phyloP scores from a whole-genome alignment of 2,113 vertebrate genomes.

The Pelecanus crispus region DNA sequence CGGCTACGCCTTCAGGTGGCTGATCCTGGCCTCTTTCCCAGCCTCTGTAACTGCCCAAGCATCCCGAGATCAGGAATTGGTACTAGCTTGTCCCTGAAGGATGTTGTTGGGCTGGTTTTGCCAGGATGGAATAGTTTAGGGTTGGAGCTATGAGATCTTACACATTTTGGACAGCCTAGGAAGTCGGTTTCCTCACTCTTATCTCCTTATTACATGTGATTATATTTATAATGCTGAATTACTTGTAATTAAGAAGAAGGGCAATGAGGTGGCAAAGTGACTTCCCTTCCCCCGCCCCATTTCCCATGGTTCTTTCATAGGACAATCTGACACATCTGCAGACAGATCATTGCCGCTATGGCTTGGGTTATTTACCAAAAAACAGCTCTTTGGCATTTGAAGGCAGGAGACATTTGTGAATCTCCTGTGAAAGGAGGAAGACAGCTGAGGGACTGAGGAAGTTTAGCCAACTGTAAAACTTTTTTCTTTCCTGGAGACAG shows the following conservation, averaged over 20 bases:
- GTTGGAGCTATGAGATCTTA: not conserved
- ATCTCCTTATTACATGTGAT: not conserved
- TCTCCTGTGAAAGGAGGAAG: not conserved
- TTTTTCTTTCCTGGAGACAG: not conserved
- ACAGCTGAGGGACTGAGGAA: not conserved
- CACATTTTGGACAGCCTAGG: not conserved
- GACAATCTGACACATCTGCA: not conserved
- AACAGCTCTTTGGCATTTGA: not conserved
- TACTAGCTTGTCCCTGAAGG: not conserved
- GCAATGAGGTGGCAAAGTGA: not conserved
- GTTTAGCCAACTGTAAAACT: not conserved
- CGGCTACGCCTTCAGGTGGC: not conserved
- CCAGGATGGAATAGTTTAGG: not conserved
- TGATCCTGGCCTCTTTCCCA: not conserved
- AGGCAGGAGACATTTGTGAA: not conserved
- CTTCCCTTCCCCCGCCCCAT: not conserved
- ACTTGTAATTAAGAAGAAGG: not conserved
- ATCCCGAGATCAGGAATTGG: not conserved
- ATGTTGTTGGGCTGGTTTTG: rapidly evolving
- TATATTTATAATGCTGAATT: not conserved
- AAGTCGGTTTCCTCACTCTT: not conserved
- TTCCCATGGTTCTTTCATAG: not conserved
- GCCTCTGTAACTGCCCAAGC: not conserved
- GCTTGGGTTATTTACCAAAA: not conserved
- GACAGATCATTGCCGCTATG: not conserved